These are phyloP conservation scores for Drosophila kambysellisi DNA, from an alignment of 2,888 invertebrate genomes.

Conservation along the genomic window DNA sequence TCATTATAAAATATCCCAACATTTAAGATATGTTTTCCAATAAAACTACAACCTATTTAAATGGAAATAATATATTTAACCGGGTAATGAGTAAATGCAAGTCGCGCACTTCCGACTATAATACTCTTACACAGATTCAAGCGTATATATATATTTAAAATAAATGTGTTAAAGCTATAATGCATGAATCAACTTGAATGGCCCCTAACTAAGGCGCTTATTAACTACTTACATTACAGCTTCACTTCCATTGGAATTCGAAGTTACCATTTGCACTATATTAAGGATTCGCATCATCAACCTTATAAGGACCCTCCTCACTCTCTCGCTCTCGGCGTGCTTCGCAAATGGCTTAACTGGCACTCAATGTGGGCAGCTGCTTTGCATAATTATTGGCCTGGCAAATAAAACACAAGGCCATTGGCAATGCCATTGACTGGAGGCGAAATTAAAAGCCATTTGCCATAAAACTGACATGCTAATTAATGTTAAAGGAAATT, in stretches of 20 bases:
- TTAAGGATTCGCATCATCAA: slow-evolving; percentile 14
- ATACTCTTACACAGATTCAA: background rate
- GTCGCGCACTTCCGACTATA: background rate
- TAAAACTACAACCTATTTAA: too few relatives aligned
- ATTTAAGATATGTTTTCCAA: background rate
- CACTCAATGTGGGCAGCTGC: slow-evolving; percentile 32
- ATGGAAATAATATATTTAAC: background rate
- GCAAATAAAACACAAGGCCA: slow-evolving; percentile 38
- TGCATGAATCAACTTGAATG: background rate
- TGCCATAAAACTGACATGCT: slow-evolving; percentile 71
- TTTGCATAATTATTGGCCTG: slow-evolving; percentile 47
- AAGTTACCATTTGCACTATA: slow-evolving; percentile 11
- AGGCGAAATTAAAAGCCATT: slow-evolving; percentile 65
- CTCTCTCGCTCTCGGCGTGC: background rate
- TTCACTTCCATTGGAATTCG: background rate
- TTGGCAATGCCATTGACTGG: slow-evolving; percentile 26
- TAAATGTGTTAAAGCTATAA: background rate
- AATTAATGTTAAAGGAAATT: slow-evolving; percentile 76
- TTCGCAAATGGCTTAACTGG: slow-evolving; percentile 25
- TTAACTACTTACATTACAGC: background rate
- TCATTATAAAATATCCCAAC: background rate
- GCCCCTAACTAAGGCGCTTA: background rate
- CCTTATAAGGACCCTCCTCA: slow-evolving; percentile 8
- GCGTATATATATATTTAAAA: background rate
- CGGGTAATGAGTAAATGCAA: background rate